Conservation (phyloP, 1,140 invertebrate species). For the Drosophila pseudoananassae region DNA sequence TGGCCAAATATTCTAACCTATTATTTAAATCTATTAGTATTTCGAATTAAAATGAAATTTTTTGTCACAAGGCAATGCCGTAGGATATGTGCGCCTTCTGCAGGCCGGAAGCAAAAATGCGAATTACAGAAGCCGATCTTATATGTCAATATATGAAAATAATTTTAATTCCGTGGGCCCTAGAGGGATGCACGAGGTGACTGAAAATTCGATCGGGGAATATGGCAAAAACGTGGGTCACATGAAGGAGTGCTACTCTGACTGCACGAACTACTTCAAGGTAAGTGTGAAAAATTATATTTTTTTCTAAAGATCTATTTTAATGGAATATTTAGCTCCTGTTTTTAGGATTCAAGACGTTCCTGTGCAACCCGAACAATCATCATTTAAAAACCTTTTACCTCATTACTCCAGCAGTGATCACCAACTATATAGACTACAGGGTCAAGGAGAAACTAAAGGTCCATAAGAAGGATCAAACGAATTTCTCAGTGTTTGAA, state of each 20-base stretch:
- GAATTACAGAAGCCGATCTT: slow-evolving; percentile 94
- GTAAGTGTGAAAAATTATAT: slow-evolving; percentile 68
- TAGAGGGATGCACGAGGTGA: slow-evolving; percentile 73
- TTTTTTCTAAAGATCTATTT: background rate
- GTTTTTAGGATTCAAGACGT: slow-evolving; percentile 95
- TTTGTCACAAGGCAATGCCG: slow-evolving; percentile 90
- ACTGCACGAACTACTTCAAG: slow-evolving; percentile 98
- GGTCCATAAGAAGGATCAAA: slow-evolving; percentile 90
- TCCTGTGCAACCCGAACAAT: slow-evolving; percentile 94
- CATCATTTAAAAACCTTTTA: slow-evolving; percentile 97
- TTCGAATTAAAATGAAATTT: background rate
- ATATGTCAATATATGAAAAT: slow-evolving; percentile 92
- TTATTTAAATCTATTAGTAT: too few species aligned
- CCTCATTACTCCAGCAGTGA: slow-evolving; percentile 96
- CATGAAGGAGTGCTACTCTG: slow-evolving; percentile 94
- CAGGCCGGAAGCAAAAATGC: slow-evolving; percentile 96
- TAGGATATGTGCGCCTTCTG: slow-evolving; percentile 98
- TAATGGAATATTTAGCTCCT: slow-evolving; percentile 86
- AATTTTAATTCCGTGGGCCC: slow-evolving; percentile 85
- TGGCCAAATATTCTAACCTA: too few species aligned
- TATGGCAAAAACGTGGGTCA: slow-evolving; percentile 81
- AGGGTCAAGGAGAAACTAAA: slow-evolving; percentile 96
- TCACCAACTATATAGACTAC: slow-evolving; percentile 97
- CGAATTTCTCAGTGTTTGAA: slow-evolving; percentile 94
- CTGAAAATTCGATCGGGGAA: slow-evolving; percentile 73